Conservation (phyloP, 1,140 invertebrate species). For the Centruroides vittatus region DNA sequence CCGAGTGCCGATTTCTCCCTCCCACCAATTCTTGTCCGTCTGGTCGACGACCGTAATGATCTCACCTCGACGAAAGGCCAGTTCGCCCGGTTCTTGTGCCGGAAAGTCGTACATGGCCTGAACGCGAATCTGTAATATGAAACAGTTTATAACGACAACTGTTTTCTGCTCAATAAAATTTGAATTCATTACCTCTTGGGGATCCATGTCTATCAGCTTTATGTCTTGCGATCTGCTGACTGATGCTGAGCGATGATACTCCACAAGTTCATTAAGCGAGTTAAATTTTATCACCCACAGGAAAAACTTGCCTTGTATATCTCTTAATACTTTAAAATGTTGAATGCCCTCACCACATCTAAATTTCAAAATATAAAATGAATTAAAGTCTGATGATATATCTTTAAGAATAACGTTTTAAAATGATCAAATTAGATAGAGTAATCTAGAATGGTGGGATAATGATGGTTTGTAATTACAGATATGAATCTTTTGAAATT, state of each 20-base stretch:
- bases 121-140: slow-evolving; percentile 16
- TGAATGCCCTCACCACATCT: slow-evolving; percentile 34
- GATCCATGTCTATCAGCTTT: slow-evolving; percentile 27
- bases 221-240: slow-evolving; percentile 34
- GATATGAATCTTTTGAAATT: no score
- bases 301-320: slow-evolving; percentile 37
- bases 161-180: no score
- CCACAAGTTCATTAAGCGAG: slow-evolving; percentile 38
- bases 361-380: slow-evolving; percentile 7
- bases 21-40: slow-evolving; percentile 32
- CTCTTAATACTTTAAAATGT: slow-evolving; percentile 39
- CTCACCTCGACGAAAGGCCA: slow-evolving; percentile 33
- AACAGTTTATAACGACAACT: no score
- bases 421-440: no score
- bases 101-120: slow-evolving; percentile 37
- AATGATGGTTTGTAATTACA: no score
- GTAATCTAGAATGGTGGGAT: no score
- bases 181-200: no score
- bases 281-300: slow-evolving; percentile 41
- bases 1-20: slow-evolving; percentile 25
- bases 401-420: no score
- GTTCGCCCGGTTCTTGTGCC: slow-evolving; percentile 33
- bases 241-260: slow-evolving; percentile 35
- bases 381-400: no score
- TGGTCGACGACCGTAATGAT: slow-evolving; percentile 30